phyloP scores from a whole-genome alignment of 2,797 vertebrate genomes.

The Malacoraja senta region DNA sequence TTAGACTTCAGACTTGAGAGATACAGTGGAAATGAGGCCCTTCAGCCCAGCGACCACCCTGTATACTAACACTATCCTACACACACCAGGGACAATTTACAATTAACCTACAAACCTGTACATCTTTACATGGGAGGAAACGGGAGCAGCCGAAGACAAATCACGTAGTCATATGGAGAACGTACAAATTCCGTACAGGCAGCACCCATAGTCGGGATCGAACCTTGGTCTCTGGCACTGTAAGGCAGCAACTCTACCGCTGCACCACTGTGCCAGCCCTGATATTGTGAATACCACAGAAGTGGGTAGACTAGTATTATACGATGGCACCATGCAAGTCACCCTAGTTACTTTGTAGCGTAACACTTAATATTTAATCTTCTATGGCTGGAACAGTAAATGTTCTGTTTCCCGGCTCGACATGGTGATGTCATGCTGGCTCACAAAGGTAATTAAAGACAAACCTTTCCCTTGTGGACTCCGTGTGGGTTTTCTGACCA shows the following conservation, averaged over 20 bases:
- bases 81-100: no score
- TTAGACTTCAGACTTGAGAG: background rate
- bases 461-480: background rate
- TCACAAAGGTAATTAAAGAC: slow-evolving; percentile 22
- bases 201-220: no score
- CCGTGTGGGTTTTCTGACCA: background rate
- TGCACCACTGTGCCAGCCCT: no score
- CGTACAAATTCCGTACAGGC: no score
- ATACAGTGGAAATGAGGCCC: no score
- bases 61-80: no score
- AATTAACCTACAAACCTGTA: no score
- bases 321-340: background rate
- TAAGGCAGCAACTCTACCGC: no score
- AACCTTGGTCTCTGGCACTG: no score
- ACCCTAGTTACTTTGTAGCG: background rate
- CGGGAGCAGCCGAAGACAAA: no score
- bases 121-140: no score
- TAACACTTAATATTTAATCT: background rate
- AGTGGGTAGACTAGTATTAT: background rate
- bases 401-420: slow-evolving; percentile 4
- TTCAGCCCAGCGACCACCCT: background rate
- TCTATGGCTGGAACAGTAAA: background rate
- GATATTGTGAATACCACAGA: background rate
- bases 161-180: no score
- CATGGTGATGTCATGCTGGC: slow-evolving; percentile 8